Evolutionary conservation across 2,888 invertebrate genomes (phyloP).

Genomic region (Apantesis nais): DNA sequence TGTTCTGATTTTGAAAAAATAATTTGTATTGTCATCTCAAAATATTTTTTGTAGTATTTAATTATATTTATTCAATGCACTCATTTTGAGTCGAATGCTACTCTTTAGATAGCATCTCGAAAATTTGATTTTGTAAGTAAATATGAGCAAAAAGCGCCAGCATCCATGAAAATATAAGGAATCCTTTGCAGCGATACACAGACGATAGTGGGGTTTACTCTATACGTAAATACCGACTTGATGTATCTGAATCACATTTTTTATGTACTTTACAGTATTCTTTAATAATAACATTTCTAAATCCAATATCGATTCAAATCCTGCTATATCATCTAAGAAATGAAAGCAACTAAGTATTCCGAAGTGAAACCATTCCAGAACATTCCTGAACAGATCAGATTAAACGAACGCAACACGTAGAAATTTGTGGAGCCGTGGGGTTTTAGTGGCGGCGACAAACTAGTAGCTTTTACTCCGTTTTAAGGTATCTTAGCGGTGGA

Average conservation of each 20-base stretch:
- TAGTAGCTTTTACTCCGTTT: constrained; percentile 5
- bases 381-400: constrained; percentile 18
- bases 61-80: too few species aligned
- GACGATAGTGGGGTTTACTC: too few species aligned
- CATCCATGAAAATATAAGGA: too few species aligned
- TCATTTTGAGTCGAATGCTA: too few species aligned
- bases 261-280: not conserved
- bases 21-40: too few species aligned
- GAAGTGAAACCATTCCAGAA: not conserved
- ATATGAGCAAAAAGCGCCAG: not conserved
- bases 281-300: not conserved
- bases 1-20: too few species aligned
- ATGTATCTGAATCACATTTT: not conserved
- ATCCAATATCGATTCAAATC: not conserved
- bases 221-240: not conserved
- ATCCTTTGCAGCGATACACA: too few species aligned
- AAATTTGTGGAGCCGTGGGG: constrained; percentile 18
- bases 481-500: constrained; percentile 13
- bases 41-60: too few species aligned
- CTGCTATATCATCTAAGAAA: not conserved
- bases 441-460: constrained; percentile 23
- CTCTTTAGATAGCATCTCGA: not conserved
- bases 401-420: constrained; percentile 42
- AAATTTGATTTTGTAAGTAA: not conserved
- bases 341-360: not conserved